Evolutionary conservation across 2,113 vertebrate genomes (phyloP).

Genomic region (Phodopus roborovskii): DNA sequence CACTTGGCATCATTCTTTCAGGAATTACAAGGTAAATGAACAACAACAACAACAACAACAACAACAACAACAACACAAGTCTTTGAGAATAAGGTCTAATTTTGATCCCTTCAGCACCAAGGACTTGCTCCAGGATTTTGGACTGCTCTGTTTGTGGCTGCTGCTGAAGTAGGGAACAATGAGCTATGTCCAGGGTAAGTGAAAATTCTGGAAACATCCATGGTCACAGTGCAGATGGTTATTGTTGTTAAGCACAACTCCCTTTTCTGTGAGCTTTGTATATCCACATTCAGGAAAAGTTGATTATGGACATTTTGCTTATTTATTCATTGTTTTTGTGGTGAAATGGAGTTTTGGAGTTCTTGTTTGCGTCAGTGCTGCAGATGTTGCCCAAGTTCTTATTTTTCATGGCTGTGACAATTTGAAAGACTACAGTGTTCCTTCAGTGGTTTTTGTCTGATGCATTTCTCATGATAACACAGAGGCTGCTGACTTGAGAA

Average conservation of each 20-base stretch:
- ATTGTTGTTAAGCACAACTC: background rate
- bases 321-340: slow-evolving; percentile 40
- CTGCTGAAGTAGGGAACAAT: background rate
- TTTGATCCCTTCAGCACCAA: background rate
- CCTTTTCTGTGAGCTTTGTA: slow-evolving; percentile 1
- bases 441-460: background rate
- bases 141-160: background rate
- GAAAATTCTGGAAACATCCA: slow-evolving; percentile 34
- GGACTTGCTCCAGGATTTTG: background rate
- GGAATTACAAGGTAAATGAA: background rate
- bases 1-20: background rate
- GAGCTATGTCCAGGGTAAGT: background rate
- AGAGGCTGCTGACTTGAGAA: background rate
- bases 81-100: slow-evolving; percentile 13
- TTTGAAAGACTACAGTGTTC: background rate
- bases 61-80: background rate
- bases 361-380: background rate
- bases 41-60: background rate
- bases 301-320: background rate
- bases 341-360: background rate
- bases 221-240: background rate
- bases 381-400: background rate
- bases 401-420: slow-evolving; percentile 9
- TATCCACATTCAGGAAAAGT: slow-evolving; percentile 40
- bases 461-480: slow-evolving; percentile 19